phyloP scores from a whole-genome alignment of 2,888 invertebrate species.

The Brachynemurus nebulosus region DNA sequence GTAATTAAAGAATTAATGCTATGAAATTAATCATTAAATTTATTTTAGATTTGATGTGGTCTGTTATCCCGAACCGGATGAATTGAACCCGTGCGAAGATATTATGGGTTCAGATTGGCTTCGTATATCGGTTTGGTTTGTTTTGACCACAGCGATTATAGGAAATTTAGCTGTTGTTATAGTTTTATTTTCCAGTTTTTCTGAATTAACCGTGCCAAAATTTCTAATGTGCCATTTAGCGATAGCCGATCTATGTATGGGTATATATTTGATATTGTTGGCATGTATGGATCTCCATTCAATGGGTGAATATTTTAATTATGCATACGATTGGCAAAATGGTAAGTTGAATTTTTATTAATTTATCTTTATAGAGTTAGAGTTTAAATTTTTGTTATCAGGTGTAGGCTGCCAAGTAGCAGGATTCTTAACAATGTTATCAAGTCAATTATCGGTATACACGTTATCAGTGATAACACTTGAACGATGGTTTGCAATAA shows the following conservation, averaged over 20 bases:
- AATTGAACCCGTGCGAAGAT: slow-evolving; percentile 79
- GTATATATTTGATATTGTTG: slow-evolving; percentile 66
- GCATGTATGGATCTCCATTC: slow-evolving; percentile 75
- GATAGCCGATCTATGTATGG: slow-evolving; percentile 79
- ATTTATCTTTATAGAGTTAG: too few species aligned
- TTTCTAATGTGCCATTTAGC: slow-evolving; percentile 74
- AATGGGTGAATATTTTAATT: slow-evolving; percentile 76
- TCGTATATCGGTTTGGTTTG: slow-evolving; percentile 74
- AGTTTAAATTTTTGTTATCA: slow-evolving; percentile 21
- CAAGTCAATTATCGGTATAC: slow-evolving; percentile 75
- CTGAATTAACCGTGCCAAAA: slow-evolving; percentile 45
- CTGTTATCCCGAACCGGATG: slow-evolving; percentile 64
- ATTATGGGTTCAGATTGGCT: slow-evolving; percentile 74
- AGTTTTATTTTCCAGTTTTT: slow-evolving; percentile 52
- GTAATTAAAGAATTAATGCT: too few species aligned
- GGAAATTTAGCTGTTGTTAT: slow-evolving; percentile 73
- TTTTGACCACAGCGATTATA: slow-evolving; percentile 63
- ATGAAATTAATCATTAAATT: too few species aligned
- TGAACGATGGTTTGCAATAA: slow-evolving; percentile 74
- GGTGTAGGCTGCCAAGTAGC: slow-evolving; percentile 72
- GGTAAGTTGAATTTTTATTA: too few species aligned
- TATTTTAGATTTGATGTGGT: slow-evolving; percentile 34
- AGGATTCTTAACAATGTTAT: slow-evolving; percentile 78
- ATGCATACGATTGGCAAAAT: slow-evolving; percentile 81
- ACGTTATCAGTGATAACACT: slow-evolving; percentile 76